Conservation (phyloP, 2,797 vertebrate genomes). For the Chelmon rostratus region DNA sequence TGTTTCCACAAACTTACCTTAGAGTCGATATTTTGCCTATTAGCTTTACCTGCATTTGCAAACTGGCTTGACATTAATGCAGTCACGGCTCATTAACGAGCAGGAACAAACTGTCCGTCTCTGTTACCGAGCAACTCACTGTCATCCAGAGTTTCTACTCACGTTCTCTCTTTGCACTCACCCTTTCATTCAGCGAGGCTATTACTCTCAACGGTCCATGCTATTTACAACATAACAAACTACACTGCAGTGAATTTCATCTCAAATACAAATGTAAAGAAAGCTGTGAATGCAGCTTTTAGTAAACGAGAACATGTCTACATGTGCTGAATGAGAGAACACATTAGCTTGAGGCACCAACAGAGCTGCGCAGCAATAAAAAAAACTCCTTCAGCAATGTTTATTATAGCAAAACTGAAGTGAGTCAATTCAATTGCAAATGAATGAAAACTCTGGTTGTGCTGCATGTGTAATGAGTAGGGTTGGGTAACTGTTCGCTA, state of each 20-base stretch:
- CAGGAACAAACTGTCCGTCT: conserved; percentile 1
- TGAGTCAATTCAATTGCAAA: neutral
- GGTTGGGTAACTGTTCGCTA: neutral
- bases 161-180: neutral
- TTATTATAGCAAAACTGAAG: neutral
- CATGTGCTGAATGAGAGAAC: conserved; percentile 6
- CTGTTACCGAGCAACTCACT: conserved; percentile 17
- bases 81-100: conserved; percentile 9
- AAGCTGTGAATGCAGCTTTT: neutral
- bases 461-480: too few relatives aligned
- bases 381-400: neutral
- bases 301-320: neutral
- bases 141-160: conserved; percentile 1
- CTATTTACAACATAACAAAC: neutral
- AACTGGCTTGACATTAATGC: conserved; percentile 8
- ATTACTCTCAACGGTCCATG: neutral
- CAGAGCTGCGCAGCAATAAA: neutral
- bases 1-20: neutral
- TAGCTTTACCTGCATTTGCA: neutral
- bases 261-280: conserved; percentile 2
- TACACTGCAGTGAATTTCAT: neutral
- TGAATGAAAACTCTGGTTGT: neutral
- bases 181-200: conserved; percentile 3
- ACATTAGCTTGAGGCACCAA: neutral
- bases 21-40: neutral